Evolutionary conservation across 2,113 vertebrate genomes (phyloP), one percentile per base, ranked within the genome.

Genomic region (Pongo abelii): DNA sequence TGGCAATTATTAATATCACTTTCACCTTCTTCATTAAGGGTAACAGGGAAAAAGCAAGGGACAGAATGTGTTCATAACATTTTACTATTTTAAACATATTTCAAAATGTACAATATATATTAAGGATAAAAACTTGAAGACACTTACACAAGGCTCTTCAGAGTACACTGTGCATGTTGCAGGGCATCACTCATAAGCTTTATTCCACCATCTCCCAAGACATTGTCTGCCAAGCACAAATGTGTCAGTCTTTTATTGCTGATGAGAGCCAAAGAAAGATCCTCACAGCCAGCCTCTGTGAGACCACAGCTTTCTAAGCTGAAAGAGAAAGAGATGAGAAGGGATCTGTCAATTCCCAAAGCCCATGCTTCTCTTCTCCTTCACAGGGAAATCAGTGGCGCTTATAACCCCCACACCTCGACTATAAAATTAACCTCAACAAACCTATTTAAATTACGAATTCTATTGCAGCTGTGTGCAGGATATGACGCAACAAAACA

Each of bases 101-200:
- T 93, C 30, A 72, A 87, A 84, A 50, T 17, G 14, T 67, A 70
- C 5, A 64, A 3, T 74, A 64, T 17, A 50, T 6, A 35, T 3
- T 79, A 59, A 96, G 25, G 40, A 27, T 8, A 8, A 59, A 67
- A 95, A 86, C 30, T 20, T 89, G 32, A 3, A 84, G n/a, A 67
- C 5, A 95, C 98, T 98, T 84, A 98, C 98, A 97, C 93, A 75
- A 98, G 95, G 80, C 96, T 98, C 55, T 96, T 97, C 16, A 98
- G 91, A 83, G 20, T 84, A 79, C 97, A 98, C 12, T 81, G 90
- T 64, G 97, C 96, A 8, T 97, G 40, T 79, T 74, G 84, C 85
- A 98, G 94, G 27, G 85, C 96, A 43, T 91, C n/a, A 20, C 95
- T 95, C 12, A 98, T 8, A 86, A 97, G 16, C 67, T 96, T 87